These are phyloP conservation scores for Agrypnia vestita DNA, from an alignment of 1,140 invertebrate genomes.

Conservation along the genomic window DNA sequence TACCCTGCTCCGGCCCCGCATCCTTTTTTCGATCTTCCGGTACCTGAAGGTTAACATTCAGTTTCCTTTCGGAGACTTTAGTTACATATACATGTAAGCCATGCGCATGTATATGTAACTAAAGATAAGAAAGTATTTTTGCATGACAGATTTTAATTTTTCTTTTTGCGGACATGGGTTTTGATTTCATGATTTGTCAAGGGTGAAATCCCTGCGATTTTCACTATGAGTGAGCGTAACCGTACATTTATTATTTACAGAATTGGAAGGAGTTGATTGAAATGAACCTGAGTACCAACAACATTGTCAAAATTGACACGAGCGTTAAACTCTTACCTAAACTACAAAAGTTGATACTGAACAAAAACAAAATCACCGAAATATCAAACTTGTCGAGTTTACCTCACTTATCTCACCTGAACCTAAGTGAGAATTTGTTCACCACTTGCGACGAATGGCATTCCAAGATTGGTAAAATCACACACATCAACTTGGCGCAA, in stretches of 20 bases:
- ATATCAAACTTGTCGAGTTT: conserved; percentile 87
- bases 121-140: too few relatives aligned
- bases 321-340: conserved; percentile 86
- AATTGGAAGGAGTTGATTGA: conserved; percentile 80
- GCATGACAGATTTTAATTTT: too few relatives aligned
- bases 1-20: too few relatives aligned
- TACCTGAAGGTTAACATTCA: too few relatives aligned
- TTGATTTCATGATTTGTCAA: too few relatives aligned
- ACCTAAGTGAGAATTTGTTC: conserved; percentile 86
- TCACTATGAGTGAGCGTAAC: neutral
- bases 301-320: conserved; percentile 84
- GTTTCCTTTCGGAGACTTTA: too few relatives aligned
- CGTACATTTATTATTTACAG: conserved; percentile 65
- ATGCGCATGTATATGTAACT: too few relatives aligned
- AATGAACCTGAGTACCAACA: conserved; percentile 87
- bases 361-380: conserved; percentile 83
- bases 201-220: too few relatives aligned
- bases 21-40: too few relatives aligned
- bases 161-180: too few relatives aligned
- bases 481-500: conserved; percentile 88
- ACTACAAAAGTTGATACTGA: conserved; percentile 81
- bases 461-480: conserved; percentile 90
- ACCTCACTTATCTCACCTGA: conserved; percentile 83
- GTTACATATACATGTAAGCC: too few relatives aligned
- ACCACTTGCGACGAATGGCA: conserved; percentile 83